These are phyloP conservation scores for Platichthys flesus DNA, from an alignment of 2,113 vertebrate species.

Conservation along the genomic window DNA sequence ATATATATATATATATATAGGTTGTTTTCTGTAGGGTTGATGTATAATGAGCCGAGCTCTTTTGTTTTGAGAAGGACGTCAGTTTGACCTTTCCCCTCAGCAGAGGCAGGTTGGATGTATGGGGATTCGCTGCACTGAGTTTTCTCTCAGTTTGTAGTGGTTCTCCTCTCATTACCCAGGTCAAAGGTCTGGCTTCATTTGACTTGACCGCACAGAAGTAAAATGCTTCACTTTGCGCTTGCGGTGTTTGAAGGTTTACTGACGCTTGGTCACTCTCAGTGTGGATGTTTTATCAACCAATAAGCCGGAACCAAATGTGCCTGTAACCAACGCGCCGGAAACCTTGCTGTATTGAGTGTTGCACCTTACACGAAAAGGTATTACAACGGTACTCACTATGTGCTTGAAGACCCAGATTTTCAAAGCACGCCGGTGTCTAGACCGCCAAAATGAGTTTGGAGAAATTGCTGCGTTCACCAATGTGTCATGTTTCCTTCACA, in stretches of 20 bases:
- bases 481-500: too few relatives aligned
- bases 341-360: too few relatives aligned
- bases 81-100: conserved; percentile 58
- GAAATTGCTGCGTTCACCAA: too few relatives aligned
- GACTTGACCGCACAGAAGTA: conserved; percentile 5
- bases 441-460: too few relatives aligned
- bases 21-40: conserved; percentile 16
- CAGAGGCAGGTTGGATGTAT: not conserved
- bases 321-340: too few relatives aligned
- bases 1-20: not conserved
- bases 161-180: conserved; percentile 2
- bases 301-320: too few relatives aligned
- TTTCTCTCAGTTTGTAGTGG: not conserved
- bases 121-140: not conserved
- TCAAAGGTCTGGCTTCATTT: conserved; percentile 6
- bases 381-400: too few relatives aligned
- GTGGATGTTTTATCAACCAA: not conserved
- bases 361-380: too few relatives aligned
- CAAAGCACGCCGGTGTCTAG: too few relatives aligned
- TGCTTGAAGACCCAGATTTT: too few relatives aligned
- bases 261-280: not conserved
- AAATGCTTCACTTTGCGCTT: conserved; percentile 24
- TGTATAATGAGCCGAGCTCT: conserved; percentile 47
- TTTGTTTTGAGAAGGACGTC: conserved; percentile 54
- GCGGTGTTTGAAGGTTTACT: conserved; percentile 31